Percentiles rank a stretch among this genome's conserved stretches.
phyloP scores from a whole-genome alignment of 2,797 vertebrate genomes.

The Enteromius treurensis region DNA sequence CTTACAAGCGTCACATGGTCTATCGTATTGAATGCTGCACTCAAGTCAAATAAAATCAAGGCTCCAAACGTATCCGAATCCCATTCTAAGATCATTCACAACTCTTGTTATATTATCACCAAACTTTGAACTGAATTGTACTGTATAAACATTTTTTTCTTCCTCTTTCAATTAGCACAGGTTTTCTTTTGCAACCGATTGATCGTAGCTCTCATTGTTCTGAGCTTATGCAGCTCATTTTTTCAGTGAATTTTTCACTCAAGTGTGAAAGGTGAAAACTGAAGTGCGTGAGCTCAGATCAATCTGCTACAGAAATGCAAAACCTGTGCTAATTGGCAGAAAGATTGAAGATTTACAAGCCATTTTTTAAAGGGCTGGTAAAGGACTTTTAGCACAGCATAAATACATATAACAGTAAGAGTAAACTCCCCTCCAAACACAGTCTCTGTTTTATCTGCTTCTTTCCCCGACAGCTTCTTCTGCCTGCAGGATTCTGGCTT shows the following conservation, averaged over 20 bases:
- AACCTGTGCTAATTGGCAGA: neutral
- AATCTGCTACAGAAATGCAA: neutral
- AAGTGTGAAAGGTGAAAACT: neutral
- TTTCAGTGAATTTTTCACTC: neutral
- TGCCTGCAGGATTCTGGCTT: conserved; percentile 8
- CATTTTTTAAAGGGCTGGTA: neutral
- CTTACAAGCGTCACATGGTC: no score
- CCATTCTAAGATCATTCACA: no score
- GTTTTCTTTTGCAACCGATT: neutral
- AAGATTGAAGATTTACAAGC: neutral
- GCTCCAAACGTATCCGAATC: no score
- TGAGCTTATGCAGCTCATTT: neutral
- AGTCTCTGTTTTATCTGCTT: no score
- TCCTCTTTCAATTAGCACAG: neutral
- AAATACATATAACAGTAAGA: neutral
- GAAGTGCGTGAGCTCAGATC: neutral
- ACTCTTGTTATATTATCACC: neutral
- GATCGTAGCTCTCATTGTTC: neutral
- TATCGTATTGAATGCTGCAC: no score
- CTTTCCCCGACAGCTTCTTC: neutral
- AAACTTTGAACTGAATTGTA: neutral
- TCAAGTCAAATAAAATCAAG: no score
- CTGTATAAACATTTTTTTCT: neutral
- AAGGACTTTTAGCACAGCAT: neutral
- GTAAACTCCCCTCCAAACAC: neutral